Base-by-base conservation (phyloP, 2,888 invertebrate genomes). In the Margaritifera margaritifera region DNA sequence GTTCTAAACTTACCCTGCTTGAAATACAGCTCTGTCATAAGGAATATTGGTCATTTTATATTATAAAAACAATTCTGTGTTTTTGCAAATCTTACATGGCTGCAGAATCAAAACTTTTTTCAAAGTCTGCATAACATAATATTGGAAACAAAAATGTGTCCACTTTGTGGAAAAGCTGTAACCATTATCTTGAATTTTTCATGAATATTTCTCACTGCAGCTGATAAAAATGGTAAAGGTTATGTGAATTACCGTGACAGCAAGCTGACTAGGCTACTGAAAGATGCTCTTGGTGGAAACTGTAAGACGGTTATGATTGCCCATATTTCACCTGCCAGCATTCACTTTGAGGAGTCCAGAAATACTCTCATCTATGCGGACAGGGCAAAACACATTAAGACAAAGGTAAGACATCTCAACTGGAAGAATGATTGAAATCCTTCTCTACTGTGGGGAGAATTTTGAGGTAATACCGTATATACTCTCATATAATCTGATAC, bases 281-380 rank as follows among this genome's bases (percentile, higher is more conserved):
- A 91, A 79, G 91, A 92, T 82, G 88, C 91, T 11, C 83, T 91
- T 25, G 90, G 90, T 15, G 96, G 98, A 8, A 96, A 97, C 87
- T 97, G 97, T 87, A 94, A 95, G 83, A 98, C 98, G 0, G 96
- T 97, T 20, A 98, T 98, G 98, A 95, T 98, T 70, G 98, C 98
- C 4, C 97, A 98, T 90, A 95, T 98, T 56, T 95, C 96, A 2
- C 96, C 98, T 0, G 94, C 95, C 53, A 92, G 92, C 22, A 90
- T 91, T 11, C 94, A 95, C 84, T 94, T 95, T 51, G 98, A 98
- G 87, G 98, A 98, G 89, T 95, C 96, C 4, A 93, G 96, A 80
- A 98, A 97, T 86, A 98, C 31, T 6, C 91, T 98, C 50, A 94
- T 96, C 61, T 98, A 98, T 90, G 98, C 98, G 0, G 96, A 97